Base-by-base conservation (phyloP, 2,113 vertebrate species). In the Peromyscus polionotus region DNA sequence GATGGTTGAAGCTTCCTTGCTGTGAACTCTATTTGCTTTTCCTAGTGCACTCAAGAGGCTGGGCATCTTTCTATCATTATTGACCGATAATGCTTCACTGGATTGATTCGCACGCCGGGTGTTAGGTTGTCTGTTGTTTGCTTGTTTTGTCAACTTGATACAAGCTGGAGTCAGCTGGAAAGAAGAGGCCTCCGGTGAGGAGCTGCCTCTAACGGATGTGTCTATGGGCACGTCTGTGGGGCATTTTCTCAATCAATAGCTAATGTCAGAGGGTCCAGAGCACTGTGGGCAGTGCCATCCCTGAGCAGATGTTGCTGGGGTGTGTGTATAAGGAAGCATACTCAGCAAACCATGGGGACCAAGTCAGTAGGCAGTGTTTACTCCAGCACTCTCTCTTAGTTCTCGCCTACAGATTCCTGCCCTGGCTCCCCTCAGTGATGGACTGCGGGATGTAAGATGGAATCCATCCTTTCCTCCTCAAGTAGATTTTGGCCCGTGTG, bases 1-100 rank as follows among this genome's bases (percentile, higher is more conserved):
- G 72, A 70, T 1, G 19, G 10, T 16, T 1, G 1, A 2, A 36
- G 19, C 4, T 16, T 2, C 45, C 17, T 24, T 1, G 2, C 11
- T 13, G 31, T 28, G 16, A 85, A 42, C 19, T 36, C 6, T 11
- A 28, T 61, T 70, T 39, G 19, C 6, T 0, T 28, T 89, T 39
- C 3, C 7, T n/a, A 8, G 12, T 7, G 57, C 10, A 3, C 11
- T 10, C 6, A n/a, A 94, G 61, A 26, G 16, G 22, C 5, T 48
- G 19, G 28, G 13, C 31, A 33, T 59, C 33, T 89, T 81, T 65
- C 42, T 45, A 57, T 48, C 72, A 16, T 36, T 51, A 12, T 65
- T 36, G 33, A 61, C 9, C 28, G 13, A 19, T 28, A 1, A 14
- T 28, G 13, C 24, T 36, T 9, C 5, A 28, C 45, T 91, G 61